These are phyloP conservation scores for Rhynchopsitta pachyrhyncha DNA, from an alignment of 2,113 vertebrate species.

Conservation along the genomic window DNA sequence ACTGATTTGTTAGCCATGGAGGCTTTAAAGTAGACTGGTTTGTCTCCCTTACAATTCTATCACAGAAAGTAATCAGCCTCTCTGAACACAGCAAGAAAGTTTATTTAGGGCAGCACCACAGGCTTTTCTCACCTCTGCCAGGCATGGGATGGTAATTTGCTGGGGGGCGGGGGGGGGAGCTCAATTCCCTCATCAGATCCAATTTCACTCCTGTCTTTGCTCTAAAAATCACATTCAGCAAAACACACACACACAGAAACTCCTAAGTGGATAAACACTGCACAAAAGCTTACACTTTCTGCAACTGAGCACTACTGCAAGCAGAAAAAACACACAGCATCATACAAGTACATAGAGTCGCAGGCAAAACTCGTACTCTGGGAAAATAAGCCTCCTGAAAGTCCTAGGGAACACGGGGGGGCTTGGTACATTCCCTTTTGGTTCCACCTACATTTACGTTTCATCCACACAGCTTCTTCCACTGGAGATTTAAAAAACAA, in stretches of 20 bases:
- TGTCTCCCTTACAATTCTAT: neutral
- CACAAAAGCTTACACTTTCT: neutral
- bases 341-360: neutral
- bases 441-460: neutral
- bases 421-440: neutral
- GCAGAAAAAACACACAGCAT: neutral
- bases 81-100: neutral
- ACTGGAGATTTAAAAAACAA: neutral
- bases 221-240: neutral
- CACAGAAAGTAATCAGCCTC: neutral
- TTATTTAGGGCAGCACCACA: neutral
- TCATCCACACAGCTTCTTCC: neutral
- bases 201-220: neutral
- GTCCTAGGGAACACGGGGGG: accelerated
- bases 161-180: neutral
- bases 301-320: neutral
- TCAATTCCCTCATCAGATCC: neutral
- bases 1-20: neutral
- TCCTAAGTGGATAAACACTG: neutral
- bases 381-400: neutral
- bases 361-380: neutral
- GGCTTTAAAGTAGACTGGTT: neutral
- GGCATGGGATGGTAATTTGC: neutral
- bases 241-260: neutral
- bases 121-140: neutral